A percentile compares a stretch with the other conserved stretches of the same genome.
Evolutionary conservation across 2,113 vertebrate species (phyloP).

Genomic region (Eclectus roratus): DNA sequence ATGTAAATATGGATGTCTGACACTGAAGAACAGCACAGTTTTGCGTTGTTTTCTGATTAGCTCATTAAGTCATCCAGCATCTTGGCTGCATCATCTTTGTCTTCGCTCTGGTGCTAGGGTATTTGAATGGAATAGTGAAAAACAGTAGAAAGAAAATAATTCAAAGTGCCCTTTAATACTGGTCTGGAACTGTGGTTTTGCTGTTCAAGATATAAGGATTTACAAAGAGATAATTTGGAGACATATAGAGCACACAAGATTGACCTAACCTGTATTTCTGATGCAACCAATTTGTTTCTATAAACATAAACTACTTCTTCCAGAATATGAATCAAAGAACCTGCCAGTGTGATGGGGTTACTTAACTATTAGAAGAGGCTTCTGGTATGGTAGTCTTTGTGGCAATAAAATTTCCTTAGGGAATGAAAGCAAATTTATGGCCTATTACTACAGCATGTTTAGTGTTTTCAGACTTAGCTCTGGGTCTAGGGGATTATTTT

Average conservation of each 20-base stretch:
- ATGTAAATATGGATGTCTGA: not conserved
- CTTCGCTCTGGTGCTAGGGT: not conserved
- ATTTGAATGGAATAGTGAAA: not conserved
- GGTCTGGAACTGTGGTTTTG: not conserved
- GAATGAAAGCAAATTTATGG: constrained; percentile 35
- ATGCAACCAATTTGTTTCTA: not conserved
- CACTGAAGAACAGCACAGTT: not conserved
- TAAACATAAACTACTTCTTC: not conserved
- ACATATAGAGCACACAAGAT: not conserved
- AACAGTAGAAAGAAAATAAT: not conserved
- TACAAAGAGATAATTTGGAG: not conserved
- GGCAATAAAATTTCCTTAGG: constrained; percentile 17
- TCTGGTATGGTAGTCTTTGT: not conserved
- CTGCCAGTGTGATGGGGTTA: not conserved
- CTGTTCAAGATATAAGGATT: not conserved
- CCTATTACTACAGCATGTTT: not conserved
- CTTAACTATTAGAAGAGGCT: not conserved
- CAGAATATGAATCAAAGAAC: constrained; percentile 32
- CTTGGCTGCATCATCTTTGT: not conserved
- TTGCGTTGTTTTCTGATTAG: not conserved
- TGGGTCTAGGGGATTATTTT: not conserved
- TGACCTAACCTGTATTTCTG: not conserved
- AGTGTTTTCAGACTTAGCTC: not conserved
- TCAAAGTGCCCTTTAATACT: not conserved
- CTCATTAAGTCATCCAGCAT: accelerated